Evolutionary conservation across 2,888 invertebrate species (phyloP), one percentile per base, ranked within the genome.

Genomic region (Pachymerium ferrugineum): DNA sequence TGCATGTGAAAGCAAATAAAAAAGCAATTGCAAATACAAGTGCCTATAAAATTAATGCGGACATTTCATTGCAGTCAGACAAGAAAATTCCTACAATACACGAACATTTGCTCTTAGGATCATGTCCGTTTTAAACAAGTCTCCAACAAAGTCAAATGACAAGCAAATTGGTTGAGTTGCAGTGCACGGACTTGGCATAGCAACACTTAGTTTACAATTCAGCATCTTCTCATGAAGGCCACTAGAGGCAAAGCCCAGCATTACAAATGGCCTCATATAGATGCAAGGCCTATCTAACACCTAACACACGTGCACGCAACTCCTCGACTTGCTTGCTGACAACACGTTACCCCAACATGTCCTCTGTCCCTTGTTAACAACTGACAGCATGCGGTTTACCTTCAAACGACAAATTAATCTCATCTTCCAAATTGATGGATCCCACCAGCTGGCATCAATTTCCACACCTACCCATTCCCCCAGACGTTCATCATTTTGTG

Each of bases 341-440:
- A 54, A 14, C 54, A 54, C 1, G 10, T 28, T 54, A 4, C 54
- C 22, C 54, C n/a, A 25, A 14, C 54, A 54, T 25, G 54, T 54
- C 54, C 19, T 19, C 22, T 54, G 22, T 38, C 54, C 22, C 54
- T 54, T 25, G 54, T 54, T 54, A 54, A 54, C 54, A 54, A 54
- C 25, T 54, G 54, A 54, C 54, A 54, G 54, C 28, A 28, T 54
- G 54, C 54, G 54, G 54, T 54, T 54, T 54, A 54, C 54, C 54
- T 54, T 54, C 54, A 54, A 54, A 54, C 54, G 54, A 54, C 54
- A 54, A 54, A 54, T 54, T 54, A 54, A 54, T 54, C 54, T 54
- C 54, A 54, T 54, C 54, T 54, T 25, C 54, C 54, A 54, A 54
- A 54, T 54, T 54, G 54, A 54, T 54, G 54, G 54, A 54, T 22